phyloP scores from a whole-genome alignment of 2,888 invertebrate genomes.

The Pediacus dermestoides region DNA sequence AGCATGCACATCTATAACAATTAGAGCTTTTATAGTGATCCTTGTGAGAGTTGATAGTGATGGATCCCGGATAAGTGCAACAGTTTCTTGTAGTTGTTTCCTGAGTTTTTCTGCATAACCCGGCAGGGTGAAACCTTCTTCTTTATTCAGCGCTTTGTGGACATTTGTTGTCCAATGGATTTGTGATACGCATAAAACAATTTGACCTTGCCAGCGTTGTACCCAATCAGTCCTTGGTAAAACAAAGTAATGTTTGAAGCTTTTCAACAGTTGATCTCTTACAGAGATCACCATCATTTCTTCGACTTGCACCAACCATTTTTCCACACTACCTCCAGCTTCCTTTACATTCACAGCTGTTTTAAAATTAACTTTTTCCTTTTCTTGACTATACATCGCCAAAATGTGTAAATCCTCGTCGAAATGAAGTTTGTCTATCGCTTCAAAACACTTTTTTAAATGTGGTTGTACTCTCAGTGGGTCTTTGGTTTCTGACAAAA shows the following conservation, averaged over 20 bases:
- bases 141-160: slow-evolving; percentile 62
- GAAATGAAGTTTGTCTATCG: slow-evolving; percentile 72
- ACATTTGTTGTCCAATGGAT: slow-evolving; percentile 82
- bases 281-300: slow-evolving; percentile 74
- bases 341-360: slow-evolving; percentile 64
- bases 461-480: slow-evolving; percentile 81
- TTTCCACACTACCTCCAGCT: slow-evolving; percentile 79
- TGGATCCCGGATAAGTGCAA: slow-evolving; percentile 68
- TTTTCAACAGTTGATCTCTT: slow-evolving; percentile 63
- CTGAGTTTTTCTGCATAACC: slow-evolving; percentile 54
- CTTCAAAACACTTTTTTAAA: slow-evolving; percentile 85
- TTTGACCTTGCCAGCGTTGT: slow-evolving; percentile 54
- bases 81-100: slow-evolving; percentile 69
- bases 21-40: slow-evolving; percentile 76
- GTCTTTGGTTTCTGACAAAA: slow-evolving; percentile 85
- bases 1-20: slow-evolving; percentile 82
- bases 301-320: slow-evolving; percentile 81
- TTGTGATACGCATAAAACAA: slow-evolving; percentile 73
- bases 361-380: slow-evolving; percentile 65
- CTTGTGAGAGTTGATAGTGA: slow-evolving; percentile 67
- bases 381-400: slow-evolving; percentile 74
- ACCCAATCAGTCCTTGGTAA: slow-evolving; percentile 64
- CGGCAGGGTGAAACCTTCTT: slow-evolving; percentile 50
- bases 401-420: slow-evolving; percentile 68
- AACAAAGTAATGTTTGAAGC: slow-evolving; percentile 62